Base-by-base conservation (phyloP, 1,140 invertebrate genomes). In the Ceratosolen fusciceps region DNA sequence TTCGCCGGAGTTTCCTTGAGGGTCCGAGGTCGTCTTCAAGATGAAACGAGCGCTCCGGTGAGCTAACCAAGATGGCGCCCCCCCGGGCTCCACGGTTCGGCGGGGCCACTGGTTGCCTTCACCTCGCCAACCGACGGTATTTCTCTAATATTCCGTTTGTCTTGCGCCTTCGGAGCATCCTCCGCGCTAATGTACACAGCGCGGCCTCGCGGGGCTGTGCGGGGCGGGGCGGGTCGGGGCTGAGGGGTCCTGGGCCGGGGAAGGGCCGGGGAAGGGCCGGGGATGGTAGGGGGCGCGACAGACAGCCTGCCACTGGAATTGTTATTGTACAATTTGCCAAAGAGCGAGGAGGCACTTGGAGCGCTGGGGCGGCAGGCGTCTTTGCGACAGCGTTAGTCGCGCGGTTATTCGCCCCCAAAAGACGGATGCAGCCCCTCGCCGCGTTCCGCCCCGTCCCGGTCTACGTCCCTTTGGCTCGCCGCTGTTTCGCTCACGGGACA, bases 111-210 rank as follows among this genome's bases (percentile, higher is more conserved):
- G 2, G 19, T 7, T 68, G 9, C 72, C 82, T n/a, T 39, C 54
- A 67, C 31, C 60, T 68, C 12, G 74, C 29, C 77, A 19, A 83
- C 81, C 82, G 83, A 85, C 85, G 84, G 86, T 90, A 90, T 90
- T 90, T 90, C 89, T 89, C 88, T 90, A 90, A 90, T 90, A 90
- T 90, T 90, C 88, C 90, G 90, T 89, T 90, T 90, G 90, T 90
- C 90, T 90, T 90, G 80, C n/a, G 88, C 86, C 88, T 89, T 87
- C 85, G 86, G 87, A 89, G 87, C 86, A 88, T 88, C 86, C 86
- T n/a, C n/a, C n/a, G n/a, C n/a, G 85, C 88, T 90, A 90, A 90
- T 90, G 90, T 88, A 90, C 87, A 90, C 87, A 90, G 89, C 87
- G 85, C 85, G 65, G 84, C 67, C 82, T 74, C 1, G 49, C 21